Percentiles rank a stretch among this genome's conserved stretches.
Conservation (phyloP, 2,888 invertebrate genomes). For the Ectemnius lituratus region DNA sequence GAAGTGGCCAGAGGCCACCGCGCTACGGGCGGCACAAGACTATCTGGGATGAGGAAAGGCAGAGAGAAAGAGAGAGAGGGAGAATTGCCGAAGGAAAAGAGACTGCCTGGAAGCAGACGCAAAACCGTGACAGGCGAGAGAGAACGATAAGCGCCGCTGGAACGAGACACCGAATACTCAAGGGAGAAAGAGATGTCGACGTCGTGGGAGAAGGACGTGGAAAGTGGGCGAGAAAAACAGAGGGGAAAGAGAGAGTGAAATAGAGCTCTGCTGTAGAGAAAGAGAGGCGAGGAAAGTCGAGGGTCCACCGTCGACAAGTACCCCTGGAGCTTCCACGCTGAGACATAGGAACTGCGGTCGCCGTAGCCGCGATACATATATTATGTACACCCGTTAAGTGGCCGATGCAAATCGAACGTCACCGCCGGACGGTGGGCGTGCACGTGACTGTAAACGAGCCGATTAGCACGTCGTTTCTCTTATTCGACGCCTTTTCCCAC, state of each 20-base stretch:
- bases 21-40: conserved; percentile 20
- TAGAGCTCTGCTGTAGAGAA: conserved; percentile 26
- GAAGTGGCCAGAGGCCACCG: conserved; percentile 34
- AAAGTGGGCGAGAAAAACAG: conserved; percentile 44
- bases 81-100: conserved; percentile 13
- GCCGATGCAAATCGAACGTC: conserved; percentile 66
- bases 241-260: conserved; percentile 22
- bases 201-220: conserved; percentile 29
- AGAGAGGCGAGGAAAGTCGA: conserved; percentile 30
- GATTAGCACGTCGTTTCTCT: conserved; percentile 63
- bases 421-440: conserved; percentile 60
- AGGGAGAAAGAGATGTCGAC: conserved; percentile 10
- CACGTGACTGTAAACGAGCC: conserved; percentile 63
- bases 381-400: conserved; percentile 65
- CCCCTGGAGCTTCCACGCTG: conserved; percentile 32
- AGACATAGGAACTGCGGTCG: conserved; percentile 54
- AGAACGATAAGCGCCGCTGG: conserved; percentile 39
- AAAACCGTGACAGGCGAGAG: conserved; percentile 11
- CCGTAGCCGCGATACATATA: conserved; percentile 53
- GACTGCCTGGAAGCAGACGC: conserved; percentile 19
- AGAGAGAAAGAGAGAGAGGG: conserved; percentile 13
- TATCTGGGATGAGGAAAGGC: neutral
- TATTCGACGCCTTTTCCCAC: conserved; percentile 61
- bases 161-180: conserved; percentile 19
- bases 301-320: conserved; percentile 39